Evolutionary conservation across 35 echinoderm and acorn worm genomes (phyloP), one percentile per base, ranked within the genome.

Genomic region (Patiria miniata): DNA sequence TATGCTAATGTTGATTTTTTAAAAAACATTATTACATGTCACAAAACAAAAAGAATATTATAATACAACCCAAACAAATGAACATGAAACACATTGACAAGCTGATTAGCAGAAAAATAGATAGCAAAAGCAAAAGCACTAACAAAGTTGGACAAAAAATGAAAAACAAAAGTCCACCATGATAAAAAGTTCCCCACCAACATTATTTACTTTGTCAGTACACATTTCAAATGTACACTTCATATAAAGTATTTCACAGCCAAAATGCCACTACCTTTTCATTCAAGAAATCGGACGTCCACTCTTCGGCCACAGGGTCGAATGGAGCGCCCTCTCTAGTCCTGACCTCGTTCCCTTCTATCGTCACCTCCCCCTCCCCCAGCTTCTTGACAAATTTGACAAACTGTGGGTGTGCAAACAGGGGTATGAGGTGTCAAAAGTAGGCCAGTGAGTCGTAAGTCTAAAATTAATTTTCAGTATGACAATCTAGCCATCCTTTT

Each of bases 361-460:
- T 87, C 19, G 83, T 87, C 30, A 99, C 73, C 38, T 99, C 96
- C 37, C 96, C 96, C 36, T 93, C 93, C 18, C 96, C 86, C 51
- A 99, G 82, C 79, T 99, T 91, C 87, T 99, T 99, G 36, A 99
- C 90, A 99, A 99, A 99, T 87, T 99, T 99, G 83, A 99, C 90
- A 90, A 99, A 99, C 96, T 99, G 65, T 10, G 65, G 65, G 65
- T 60, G 26, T 85, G 37, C 23, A 73, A 73, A 73, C 2, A 73
- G 65, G 19, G 14, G 65, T 34, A 12, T 12, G 12, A 47, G 12
- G 42, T 6, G 12, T 47, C 42, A 47, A 47, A 4, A 47, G 4
- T 4, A 47, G 42, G 12, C 42, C 42, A 47, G 42, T 47, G 42
- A 4, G 4, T 47, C 4, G 4, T 47, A 12, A 6, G 42, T 47